A percentile compares a stretch with the other conserved stretches of the same genome.
These are phyloP conservation scores for Myiozetetes cayanensis DNA, from an alignment of 2,113 vertebrate genomes.

Conservation along the genomic window DNA sequence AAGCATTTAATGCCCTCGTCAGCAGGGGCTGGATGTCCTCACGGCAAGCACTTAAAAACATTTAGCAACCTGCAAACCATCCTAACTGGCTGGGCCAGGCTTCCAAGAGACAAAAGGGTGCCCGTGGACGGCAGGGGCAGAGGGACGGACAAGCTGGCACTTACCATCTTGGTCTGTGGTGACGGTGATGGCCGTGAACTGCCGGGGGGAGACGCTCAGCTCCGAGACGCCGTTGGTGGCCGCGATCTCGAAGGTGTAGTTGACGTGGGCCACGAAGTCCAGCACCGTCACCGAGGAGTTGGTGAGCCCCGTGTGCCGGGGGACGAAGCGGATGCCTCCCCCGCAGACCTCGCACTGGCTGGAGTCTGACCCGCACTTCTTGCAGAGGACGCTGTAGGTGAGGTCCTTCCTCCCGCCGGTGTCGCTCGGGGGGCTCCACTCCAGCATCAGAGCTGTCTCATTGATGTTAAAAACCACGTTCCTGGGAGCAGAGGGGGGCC, in stretches of 20 bases:
- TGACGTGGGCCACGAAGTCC: constrained; percentile 89
- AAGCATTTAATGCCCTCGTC: neutral
- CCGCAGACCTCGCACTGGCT: constrained; percentile 86
- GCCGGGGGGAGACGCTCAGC: constrained; percentile 86
- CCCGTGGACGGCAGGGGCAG: neutral
- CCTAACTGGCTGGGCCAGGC: neutral
- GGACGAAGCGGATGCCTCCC: constrained; percentile 89
- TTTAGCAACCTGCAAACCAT: neutral
- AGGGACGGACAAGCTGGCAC: constrained; percentile 1
- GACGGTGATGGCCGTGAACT: constrained; percentile 87
- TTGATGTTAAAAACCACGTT: constrained; percentile 91
- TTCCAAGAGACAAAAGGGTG: neutral
- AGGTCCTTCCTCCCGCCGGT: constrained; percentile 90
- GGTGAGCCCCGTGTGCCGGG: constrained; percentile 83
- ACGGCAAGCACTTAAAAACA: neutral
- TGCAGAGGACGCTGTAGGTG: constrained; percentile 90
- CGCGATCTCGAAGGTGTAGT: constrained; percentile 97
- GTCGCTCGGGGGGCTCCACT: constrained; percentile 93
- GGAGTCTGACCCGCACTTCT: constrained; percentile 82
- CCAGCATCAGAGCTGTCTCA: constrained; percentile 89
- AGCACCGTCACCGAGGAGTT: constrained; percentile 86
- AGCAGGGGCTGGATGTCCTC: neutral
- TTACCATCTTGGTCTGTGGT: constrained; percentile 92
- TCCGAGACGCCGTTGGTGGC: constrained; percentile 90
- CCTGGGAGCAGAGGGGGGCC: constrained; percentile 83